Conservation (phyloP, 2,888 invertebrate species). For the Drosophila sordidula region DNA sequence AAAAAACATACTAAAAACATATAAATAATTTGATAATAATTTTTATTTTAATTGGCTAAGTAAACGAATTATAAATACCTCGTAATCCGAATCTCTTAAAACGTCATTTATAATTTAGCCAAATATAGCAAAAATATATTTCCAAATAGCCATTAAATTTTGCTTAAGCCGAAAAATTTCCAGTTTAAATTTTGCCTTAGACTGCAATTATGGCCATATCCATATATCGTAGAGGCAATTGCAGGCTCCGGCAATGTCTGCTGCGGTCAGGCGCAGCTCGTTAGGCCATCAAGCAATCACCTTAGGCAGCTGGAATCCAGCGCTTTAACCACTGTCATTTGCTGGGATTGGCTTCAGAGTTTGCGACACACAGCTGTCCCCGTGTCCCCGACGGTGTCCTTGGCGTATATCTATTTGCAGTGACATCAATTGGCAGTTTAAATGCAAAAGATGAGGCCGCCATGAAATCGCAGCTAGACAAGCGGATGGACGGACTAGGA, state of each 20-base stretch:
- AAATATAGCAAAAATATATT: no score
- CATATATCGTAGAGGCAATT: slow-evolving; percentile 20
- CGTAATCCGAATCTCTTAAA: no score
- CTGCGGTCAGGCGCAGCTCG: slow-evolving; percentile 29
- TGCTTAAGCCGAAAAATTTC: neutral
- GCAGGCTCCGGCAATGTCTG: slow-evolving; percentile 13
- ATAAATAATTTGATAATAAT: no score
- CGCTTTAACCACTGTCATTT: slow-evolving; percentile 57
- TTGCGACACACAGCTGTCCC: slow-evolving; percentile 1
- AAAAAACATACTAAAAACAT: no score
- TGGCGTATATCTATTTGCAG: slow-evolving; percentile 63
- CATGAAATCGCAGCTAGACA: slow-evolving; percentile 66
- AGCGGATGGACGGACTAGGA: slow-evolving; percentile 24
- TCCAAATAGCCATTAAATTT: neutral
- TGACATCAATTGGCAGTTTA: slow-evolving; percentile 83
- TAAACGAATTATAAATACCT: no score
- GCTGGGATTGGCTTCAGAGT: slow-evolving; percentile 56
- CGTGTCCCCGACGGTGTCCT: neutral
- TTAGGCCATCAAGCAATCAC: slow-evolving; percentile 36
- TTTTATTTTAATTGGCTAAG: no score
- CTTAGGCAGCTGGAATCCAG: slow-evolving; percentile 50
- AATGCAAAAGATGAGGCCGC: slow-evolving; percentile 81
- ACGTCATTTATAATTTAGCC: no score
- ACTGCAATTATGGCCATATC: slow-evolving; percentile 21
- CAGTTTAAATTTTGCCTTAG: slow-evolving; percentile 3